Evolutionary conservation across 2,888 invertebrate species (phyloP).

Genomic region (Drosophila paranaensis): DNA sequence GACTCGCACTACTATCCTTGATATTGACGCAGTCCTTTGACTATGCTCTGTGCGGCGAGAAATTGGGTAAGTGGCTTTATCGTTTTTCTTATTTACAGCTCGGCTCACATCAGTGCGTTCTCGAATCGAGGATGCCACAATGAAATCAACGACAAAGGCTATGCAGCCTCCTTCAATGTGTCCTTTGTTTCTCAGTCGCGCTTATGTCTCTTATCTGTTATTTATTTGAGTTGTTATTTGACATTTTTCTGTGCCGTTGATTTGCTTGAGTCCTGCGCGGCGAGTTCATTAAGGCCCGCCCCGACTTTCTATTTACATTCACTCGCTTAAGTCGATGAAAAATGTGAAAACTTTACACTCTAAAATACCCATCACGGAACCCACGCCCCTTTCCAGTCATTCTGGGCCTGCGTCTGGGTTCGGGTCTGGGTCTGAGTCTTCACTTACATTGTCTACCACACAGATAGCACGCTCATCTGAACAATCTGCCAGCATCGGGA

Average conservation of each 20-base stretch:
- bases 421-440: neutral
- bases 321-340: constrained; percentile 67
- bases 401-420: neutral
- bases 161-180: constrained; percentile 15
- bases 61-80: constrained; percentile 80
- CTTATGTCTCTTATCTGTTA: constrained; percentile 65
- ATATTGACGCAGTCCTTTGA: constrained; percentile 66
- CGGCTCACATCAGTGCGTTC: constrained; percentile 58
- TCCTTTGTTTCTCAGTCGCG: constrained; percentile 44
- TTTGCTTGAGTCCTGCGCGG: constrained; percentile 28
- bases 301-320: constrained; percentile 57
- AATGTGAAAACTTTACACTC: constrained; percentile 69
- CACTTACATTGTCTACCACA: constrained; percentile 15
- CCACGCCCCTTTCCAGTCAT: neutral
- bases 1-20: constrained; percentile 54
- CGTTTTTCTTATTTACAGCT: constrained; percentile 64
- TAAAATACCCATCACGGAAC: constrained; percentile 43
- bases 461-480: constrained; percentile 48
- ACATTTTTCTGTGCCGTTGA: constrained; percentile 73
- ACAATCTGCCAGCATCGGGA: constrained; percentile 37
- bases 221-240: constrained; percentile 71
- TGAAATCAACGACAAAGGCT: constrained; percentile 20
- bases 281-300: constrained; percentile 58
- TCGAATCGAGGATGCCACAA: constrained; percentile 36
- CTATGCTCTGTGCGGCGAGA: constrained; percentile 77